Conservation (phyloP, 2,888 invertebrate species). For the Coenonympha glycerion region DNA sequence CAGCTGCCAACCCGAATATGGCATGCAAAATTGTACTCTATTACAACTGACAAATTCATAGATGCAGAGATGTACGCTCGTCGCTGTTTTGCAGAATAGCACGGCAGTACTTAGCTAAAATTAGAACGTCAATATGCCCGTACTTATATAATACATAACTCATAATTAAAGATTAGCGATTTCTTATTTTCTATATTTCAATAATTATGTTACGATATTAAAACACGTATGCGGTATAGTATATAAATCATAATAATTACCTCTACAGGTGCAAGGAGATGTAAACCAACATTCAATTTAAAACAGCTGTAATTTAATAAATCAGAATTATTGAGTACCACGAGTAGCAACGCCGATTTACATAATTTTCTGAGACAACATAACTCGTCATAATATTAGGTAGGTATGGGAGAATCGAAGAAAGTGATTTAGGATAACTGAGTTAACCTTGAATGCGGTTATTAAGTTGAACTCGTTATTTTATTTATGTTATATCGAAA, state of each 20-base stretch:
- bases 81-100: no score
- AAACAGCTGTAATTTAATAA: slow-evolving; percentile 23
- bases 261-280: slow-evolving; percentile 28
- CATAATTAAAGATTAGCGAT: slow-evolving; percentile 16
- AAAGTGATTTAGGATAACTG: slow-evolving; percentile 18
- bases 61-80: no score
- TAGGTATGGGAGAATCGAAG: no score
- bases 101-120: no score
- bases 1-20: no score
- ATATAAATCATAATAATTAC: slow-evolving; percentile 30
- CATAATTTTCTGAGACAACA: slow-evolving; percentile 18
- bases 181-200: no score
- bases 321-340: slow-evolving; percentile 20
- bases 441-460: slow-evolving; percentile 10
- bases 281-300: slow-evolving; percentile 23
- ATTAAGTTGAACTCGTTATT: neutral
- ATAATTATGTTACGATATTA: neutral
- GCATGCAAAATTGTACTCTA: no score
- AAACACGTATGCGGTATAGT: neutral
- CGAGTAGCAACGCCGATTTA: slow-evolving; percentile 9
- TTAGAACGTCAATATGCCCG: no score
- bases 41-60: no score
- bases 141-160: neutral
- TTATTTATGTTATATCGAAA: neutral
- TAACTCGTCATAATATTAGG: slow-evolving; percentile 17